phyloP scores from a whole-genome alignment of 2,113 vertebrate species.

The Seriola aureovittata region DNA sequence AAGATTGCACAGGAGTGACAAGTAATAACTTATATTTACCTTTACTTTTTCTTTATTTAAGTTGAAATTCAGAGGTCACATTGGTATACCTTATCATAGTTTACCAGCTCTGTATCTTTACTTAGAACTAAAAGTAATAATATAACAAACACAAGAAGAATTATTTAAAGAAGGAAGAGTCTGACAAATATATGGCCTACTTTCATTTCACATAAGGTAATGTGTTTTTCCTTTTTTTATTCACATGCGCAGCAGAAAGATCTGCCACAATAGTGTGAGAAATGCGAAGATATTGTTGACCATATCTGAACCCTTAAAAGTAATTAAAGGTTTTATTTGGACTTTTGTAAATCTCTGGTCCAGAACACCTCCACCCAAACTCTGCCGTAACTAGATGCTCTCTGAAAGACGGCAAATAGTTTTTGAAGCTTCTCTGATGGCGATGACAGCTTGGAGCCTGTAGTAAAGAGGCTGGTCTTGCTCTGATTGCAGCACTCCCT shows the following conservation, averaged over 20 bases:
- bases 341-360: conserved; percentile 37
- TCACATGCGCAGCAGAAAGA: background rate
- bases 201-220: background rate
- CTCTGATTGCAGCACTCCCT: conserved; percentile 50
- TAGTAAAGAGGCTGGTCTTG: conserved; percentile 55
- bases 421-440: conserved; percentile 47
- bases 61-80: background rate
- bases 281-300: conserved; percentile 31
- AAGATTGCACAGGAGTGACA: background rate
- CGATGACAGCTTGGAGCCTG: conserved; percentile 37
- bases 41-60: background rate
- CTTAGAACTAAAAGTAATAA: background rate
- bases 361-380: conserved; percentile 27
- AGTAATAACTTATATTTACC: background rate
- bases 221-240: background rate
- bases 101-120: background rate
- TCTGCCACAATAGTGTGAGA: background rate
- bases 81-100: background rate
- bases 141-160: conserved; percentile 3
- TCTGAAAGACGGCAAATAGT: conserved; percentile 34
- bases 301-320: conserved; percentile 24
- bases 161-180: background rate
- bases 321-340: conserved; percentile 34
- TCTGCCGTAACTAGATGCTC: conserved; percentile 19
- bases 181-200: background rate